Evolutionary conservation across 1,140 invertebrate species (phyloP), one percentile per base, ranked within the genome.

Genomic region (Drosophila setifemur): DNA sequence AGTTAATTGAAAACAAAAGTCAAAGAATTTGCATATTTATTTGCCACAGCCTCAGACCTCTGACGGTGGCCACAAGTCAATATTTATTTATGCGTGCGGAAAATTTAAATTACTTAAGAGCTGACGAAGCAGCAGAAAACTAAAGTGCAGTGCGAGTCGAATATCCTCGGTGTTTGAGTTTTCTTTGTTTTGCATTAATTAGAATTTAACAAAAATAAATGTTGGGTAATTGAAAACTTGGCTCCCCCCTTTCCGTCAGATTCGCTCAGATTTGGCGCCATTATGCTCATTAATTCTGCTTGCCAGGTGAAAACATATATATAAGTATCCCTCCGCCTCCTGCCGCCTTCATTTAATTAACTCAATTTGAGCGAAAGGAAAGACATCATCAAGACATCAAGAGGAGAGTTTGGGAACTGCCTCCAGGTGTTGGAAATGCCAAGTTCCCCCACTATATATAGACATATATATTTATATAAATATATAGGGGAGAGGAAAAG

Each of bases 121-220:
- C 54, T 60, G 50, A 47, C 55, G 55, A 70, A 64, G 39, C 42
- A 57, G 43, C 72, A 37, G 42, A 18, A 43, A 64, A 70, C 66
- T 57, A 73, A 63, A 54, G 49, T 73, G 57, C 42, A 47, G 39
- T 33, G 11, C 2, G 29, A 19, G 9, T 31, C n/a, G 7, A 3
- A 35, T 16, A 52, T 14, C 14, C 12, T 12, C 39, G 18, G n/a
- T 6, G 5, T 35, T 25, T 23, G 12, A 16, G 25, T 19, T 63
- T 44, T 50, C 43, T 67, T 28, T 37, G 33, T 40, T 73, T 42
- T 55, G 55, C 71, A 81, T 83, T 86, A 86, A 86, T 86, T 86
- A 86, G 78, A 86, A 86, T 86, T 81, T 86, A 76, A 81, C 72
- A 86, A 66, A 86, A 86, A 85, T 75, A 85, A 81, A 86, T 85